phyloP scores from a whole-genome alignment of 1,140 invertebrate species.

The Drosophila nannoptera region DNA sequence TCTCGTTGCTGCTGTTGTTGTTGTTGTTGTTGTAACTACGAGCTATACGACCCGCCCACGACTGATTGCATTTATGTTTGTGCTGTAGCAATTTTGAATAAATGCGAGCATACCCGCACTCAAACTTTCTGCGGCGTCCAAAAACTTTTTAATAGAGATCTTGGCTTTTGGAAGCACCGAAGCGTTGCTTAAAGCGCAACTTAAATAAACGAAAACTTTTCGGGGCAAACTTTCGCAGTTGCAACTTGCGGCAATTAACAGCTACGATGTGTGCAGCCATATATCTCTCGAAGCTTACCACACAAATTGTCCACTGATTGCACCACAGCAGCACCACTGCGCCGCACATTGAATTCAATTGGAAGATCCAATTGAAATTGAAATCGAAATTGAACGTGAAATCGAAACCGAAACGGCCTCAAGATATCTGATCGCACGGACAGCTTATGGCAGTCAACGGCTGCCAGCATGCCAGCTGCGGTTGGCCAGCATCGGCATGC shows the following conservation, averaged over 20 bases:
- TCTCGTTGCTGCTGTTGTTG: too few species aligned
- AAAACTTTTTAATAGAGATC: slow-evolving; percentile 64
- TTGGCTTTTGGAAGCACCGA: slow-evolving; percentile 22
- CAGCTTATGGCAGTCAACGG: slow-evolving; percentile 72
- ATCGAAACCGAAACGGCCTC: slow-evolving; percentile 43
- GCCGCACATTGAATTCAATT: slow-evolving; percentile 5
- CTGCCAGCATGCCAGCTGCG: slow-evolving; percentile 62
- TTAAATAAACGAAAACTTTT: slow-evolving; percentile 57
- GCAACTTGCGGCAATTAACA: slow-evolving; percentile 58
- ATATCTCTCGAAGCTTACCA: slow-evolving; percentile 3
- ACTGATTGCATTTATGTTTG: slow-evolving; percentile 35
- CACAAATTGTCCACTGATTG: slow-evolving; percentile 11
- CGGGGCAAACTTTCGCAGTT: neutral
- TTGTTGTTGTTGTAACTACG: too few species aligned
- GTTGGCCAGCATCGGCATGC: slow-evolving; percentile 49
- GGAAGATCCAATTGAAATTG: slow-evolving; percentile 1
- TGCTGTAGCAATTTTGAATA: slow-evolving; percentile 53
- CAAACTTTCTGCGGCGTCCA: slow-evolving; percentile 37
- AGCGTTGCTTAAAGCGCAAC: slow-evolving; percentile 55
- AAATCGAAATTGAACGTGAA: slow-evolving; percentile 1
- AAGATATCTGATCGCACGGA: slow-evolving; percentile 75
- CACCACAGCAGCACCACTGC: neutral
- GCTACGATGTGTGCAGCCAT: slow-evolving; percentile 2
- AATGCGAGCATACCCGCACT: slow-evolving; percentile 5
- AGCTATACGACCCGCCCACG: slow-evolving; percentile 2